Percentiles rank a stretch among this genome's conserved stretches.
Conservation (phyloP, 2,888 invertebrate genomes). For the Eupsilia transversa region DNA sequence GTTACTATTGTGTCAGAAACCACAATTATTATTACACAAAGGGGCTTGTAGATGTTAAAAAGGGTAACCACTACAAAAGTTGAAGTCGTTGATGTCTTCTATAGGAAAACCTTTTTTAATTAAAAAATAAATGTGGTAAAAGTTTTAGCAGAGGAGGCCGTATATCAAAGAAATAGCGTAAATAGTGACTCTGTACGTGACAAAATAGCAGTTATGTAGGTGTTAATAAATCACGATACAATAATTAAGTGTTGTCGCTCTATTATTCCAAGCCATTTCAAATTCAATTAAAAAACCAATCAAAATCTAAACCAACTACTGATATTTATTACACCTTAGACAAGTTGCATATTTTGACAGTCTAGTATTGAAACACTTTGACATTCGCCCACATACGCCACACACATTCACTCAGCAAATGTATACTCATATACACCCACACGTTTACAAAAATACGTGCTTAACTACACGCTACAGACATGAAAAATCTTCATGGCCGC, state of each 20-base stretch:
- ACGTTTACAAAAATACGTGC: slow-evolving; percentile 3
- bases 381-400: slow-evolving; percentile 57
- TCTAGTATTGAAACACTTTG: slow-evolving; percentile 57
- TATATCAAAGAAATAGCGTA: neutral
- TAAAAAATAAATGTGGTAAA: neutral
- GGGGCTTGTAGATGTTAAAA: neutral
- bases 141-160: neutral
- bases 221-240: slow-evolving; percentile 46
- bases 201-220: neutral
- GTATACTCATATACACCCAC: slow-evolving; percentile 14
- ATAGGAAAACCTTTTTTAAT: neutral
- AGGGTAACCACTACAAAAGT: neutral
- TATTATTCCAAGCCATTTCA: slow-evolving; percentile 31
- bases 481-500: slow-evolving; percentile 74
- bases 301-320: slow-evolving; percentile 36
- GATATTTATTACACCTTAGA: slow-evolving; percentile 48
- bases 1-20: too few species aligned
- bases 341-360: slow-evolving; percentile 60
- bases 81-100: neutral
- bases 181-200: too few species aligned
- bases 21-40: neutral
- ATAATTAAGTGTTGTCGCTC: neutral
- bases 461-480: slow-evolving; percentile 32
- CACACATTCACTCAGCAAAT: slow-evolving; percentile 14
- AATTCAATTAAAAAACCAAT: slow-evolving; percentile 64